phyloP scores from a whole-genome alignment of 1,140 invertebrate genomes.

The Aethina tumida region DNA sequence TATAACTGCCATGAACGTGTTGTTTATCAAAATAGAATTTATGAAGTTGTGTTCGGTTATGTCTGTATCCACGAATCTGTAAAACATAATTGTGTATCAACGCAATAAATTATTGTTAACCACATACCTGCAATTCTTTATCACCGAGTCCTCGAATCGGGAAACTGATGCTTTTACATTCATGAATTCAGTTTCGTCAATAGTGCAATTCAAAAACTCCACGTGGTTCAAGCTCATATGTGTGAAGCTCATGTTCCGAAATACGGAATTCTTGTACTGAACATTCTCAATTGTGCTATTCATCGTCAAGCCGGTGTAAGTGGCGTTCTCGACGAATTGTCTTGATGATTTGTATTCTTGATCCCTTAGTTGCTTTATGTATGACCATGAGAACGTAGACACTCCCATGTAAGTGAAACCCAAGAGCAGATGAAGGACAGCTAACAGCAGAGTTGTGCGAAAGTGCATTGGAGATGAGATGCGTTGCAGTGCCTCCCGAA shows the following conservation, averaged over 20 bases:
- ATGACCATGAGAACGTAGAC: constrained; percentile 24
- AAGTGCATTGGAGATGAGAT: constrained; percentile 31
- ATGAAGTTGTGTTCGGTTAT: constrained; percentile 39
- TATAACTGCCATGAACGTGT: constrained; percentile 35
- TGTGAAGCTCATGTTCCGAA: constrained; percentile 37
- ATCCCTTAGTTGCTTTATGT: constrained; percentile 27
- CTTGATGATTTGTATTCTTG: constrained; percentile 35
- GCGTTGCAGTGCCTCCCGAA: constrained; percentile 22
- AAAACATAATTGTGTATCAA: constrained; percentile 10
- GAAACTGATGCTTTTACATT: constrained; percentile 44
- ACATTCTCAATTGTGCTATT: constrained; percentile 40
- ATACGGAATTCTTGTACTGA: constrained; percentile 34
- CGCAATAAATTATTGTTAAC: constrained; percentile 1
- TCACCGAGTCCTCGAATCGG: constrained; percentile 40
- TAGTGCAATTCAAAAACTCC: constrained; percentile 42
- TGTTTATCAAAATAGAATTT: constrained; percentile 39
- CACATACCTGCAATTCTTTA: constrained; percentile 38
- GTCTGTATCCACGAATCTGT: constrained; percentile 44
- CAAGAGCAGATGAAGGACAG: constrained; percentile 28
- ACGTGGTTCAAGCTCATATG: constrained; percentile 44
- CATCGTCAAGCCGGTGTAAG: constrained; percentile 29
- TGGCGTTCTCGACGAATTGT: constrained; percentile 19
- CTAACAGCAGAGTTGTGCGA: constrained; percentile 36
- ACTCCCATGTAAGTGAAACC: constrained; percentile 31
- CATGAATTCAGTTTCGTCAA: constrained; percentile 41